Base-by-base conservation (phyloP, 2,888 invertebrate genomes). In the Dynastes tityus region DNA sequence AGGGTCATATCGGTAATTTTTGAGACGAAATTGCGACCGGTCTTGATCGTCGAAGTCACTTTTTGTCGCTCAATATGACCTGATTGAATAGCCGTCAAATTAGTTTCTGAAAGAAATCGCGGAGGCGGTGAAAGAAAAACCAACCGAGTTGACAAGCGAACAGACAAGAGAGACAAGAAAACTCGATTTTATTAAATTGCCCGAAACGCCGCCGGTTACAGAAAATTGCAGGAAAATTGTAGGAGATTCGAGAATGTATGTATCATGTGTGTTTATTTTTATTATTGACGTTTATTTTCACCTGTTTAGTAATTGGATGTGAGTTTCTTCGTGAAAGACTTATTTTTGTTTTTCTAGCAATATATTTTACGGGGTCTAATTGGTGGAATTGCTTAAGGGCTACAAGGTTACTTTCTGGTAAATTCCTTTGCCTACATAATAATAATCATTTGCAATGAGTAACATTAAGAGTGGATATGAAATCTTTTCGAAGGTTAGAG, bases 61-160 rank as follows among this genome's bases (percentile, higher is more conserved):
- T 74, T 40, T 40, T 61, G 61, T 61, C 73, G 32, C 45, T 74
- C 73, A 74, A 74, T 74, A 40, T 61, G 58, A 61, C 61, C 40
- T 74, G 73, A 74, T 74, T 74, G 73, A 74, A 74, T 74, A 74
- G 73, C 61, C 27, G 27, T 61, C 13, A 74, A 61, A 61, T 74
- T 61, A 63, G 63, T 63, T 61, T 74, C 73, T 61, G 61, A 63
- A 74, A 61, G 40, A 45, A 45, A 32, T 9, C 27, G 45, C 61
- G 37, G n/a, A 22, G 45, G 61, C 58, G 45, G 40, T 9, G 58
- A 22, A 74, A 74, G 61, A 40, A 68, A 29, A 68, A 74, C 45
- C 49, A 74, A 29, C 45, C 58, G 27, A 27, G n/a, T 29, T 37
- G 68, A 29, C 13, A 68, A 51, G 27, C 51, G 51, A 68, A 51